Base-by-base conservation (phyloP, 2,888 invertebrate genomes). In the Andrena camellia region DNA sequence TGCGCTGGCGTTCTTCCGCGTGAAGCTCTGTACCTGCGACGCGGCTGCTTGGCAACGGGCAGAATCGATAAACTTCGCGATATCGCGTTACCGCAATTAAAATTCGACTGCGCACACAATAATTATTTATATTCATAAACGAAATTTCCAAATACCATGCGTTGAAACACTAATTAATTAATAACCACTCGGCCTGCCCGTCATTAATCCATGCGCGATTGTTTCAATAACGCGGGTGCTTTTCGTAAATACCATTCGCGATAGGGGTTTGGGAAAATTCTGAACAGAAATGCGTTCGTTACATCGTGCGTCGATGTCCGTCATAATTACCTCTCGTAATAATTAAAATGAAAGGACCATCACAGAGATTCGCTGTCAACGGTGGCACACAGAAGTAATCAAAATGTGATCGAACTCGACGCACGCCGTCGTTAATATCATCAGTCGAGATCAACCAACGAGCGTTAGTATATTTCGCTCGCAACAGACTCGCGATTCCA, bases 61-160 rank as follows among this genome's bases (percentile, higher is more conserved):
- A 50, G 33, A 67, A 81, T 81, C 80, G 23, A 81, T 81, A 81
- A 72, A 62, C 54, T 48, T 66, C 62, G 31, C 42, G 67, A 35
- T 62, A 81, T 72, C 67, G 68, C 17, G 67, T 68, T 63, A 62
- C 62, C 35, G 52, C 82, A 76, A 83, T 83, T 80, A 83, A 82
- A 77, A 79, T 81, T 42, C 23, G 57, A 67, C 50, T 35, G 13
- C 26, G n/a, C 23, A n/a, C 35, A 17, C 59, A 52, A 60, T 78
- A 31, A 72, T 81, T 62, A 54, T 52, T 81, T 62, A 54, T 52
- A 26, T 17, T 54, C 31, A 68, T n/a, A 54, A 52, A 67, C 7
- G 50, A 75, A 68, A 67, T 67, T 67, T 52, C 52, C 42, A 66
- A 70, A 66, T 50, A 60, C 26, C 20, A 35, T n/a, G n/a, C 52